phyloP scores from a whole-genome alignment of 2,797 vertebrate species.

The Ataeniobius toweri region DNA sequence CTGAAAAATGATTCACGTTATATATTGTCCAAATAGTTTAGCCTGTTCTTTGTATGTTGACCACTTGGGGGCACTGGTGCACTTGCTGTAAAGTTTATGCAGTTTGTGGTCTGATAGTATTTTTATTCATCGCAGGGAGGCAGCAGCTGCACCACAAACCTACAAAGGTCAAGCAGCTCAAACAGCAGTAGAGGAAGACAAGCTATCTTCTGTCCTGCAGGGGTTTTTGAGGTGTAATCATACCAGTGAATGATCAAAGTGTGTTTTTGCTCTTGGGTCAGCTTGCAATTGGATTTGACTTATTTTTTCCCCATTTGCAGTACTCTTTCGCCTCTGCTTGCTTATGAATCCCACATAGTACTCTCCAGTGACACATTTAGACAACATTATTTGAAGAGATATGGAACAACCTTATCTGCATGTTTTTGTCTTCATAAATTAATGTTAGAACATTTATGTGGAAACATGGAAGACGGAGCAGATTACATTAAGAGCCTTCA shows the following conservation, averaged over 20 bases:
- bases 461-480: constrained; percentile 20
- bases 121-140: constrained; percentile 58
- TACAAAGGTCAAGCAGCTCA: constrained; percentile 68
- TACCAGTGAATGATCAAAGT: constrained; percentile 64
- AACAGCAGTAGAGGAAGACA: constrained; percentile 48
- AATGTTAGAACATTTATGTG: background rate
- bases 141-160: constrained; percentile 54
- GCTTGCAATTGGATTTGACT: constrained; percentile 34
- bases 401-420: constrained; percentile 10
- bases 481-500: constrained; percentile 27
- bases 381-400: constrained; percentile 8
- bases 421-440: constrained; percentile 16
- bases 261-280: constrained; percentile 51
- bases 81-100: constrained; percentile 19
- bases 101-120: constrained; percentile 14
- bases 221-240: constrained; percentile 65
- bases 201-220: constrained; percentile 52
- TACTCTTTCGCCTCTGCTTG: constrained; percentile 23
- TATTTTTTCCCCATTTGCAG: constrained; percentile 12
- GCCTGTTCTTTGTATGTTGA: constrained; percentile 9
- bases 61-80: constrained; percentile 73
- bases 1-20: background rate
- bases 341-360: constrained; percentile 18
- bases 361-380: constrained; percentile 10
- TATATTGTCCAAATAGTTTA: background rate